phyloP scores from a whole-genome alignment of 2,888 invertebrate genomes.

The Drosophila maculinotata region DNA sequence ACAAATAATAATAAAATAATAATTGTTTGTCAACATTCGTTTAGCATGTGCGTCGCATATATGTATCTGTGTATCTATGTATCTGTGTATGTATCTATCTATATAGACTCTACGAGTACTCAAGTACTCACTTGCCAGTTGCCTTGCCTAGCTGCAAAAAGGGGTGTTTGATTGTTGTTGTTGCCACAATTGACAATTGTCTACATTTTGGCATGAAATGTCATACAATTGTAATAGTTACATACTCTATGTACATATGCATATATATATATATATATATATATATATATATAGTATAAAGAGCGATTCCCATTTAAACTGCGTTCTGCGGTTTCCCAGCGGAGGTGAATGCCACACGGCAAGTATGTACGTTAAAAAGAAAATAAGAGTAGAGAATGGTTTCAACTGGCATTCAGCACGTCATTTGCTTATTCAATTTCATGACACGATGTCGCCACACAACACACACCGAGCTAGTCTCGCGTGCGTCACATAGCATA shows the following conservation, averaged over 20 bases:
- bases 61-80: conserved; percentile 12
- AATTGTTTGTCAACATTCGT: conserved; percentile 83
- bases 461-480: conserved; percentile 35
- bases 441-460: conserved; percentile 72
- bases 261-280: not conserved
- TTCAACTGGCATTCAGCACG: conserved; percentile 83
- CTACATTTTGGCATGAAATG: conserved; percentile 77
- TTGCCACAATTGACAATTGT: conserved; percentile 76
- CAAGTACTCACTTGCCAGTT: conserved; percentile 42
- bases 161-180: conserved; percentile 61
- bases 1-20: conserved; percentile 82
- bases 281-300: conserved; percentile 1
- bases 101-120: conserved; percentile 14
- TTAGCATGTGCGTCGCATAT: conserved; percentile 74
- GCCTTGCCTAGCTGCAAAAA: conserved; percentile 44
- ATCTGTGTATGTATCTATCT: conserved; percentile 19
- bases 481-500: conserved; percentile 72
- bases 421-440: conserved; percentile 82
- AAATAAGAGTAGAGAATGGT: conserved; percentile 38
- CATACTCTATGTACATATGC: conserved; percentile 2
- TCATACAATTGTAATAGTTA: conserved; percentile 47
- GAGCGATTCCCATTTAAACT: conserved; percentile 64
- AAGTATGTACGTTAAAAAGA: conserved; percentile 8
- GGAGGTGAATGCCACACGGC: conserved; percentile 64
- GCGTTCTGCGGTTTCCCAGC: conserved; percentile 70